Evolutionary conservation across 2,113 vertebrate species (phyloP), one percentile per base, ranked within the genome.

Genomic region (Gopherus flavomarginatus): DNA sequence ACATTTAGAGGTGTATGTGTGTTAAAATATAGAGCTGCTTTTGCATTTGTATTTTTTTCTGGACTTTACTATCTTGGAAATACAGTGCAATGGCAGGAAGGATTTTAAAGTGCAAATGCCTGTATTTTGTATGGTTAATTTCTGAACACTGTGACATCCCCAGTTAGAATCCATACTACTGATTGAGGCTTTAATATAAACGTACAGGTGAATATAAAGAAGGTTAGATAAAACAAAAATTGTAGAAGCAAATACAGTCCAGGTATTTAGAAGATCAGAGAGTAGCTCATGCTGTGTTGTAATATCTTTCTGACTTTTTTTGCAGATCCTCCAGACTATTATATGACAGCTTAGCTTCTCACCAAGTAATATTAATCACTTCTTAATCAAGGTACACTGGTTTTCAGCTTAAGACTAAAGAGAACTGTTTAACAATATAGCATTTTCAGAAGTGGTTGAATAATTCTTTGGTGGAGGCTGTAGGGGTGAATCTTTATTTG

Each of bases 261-360:
- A 96, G 94, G 97, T 97, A 96, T 96, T 98, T 97, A 96, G 95
- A 96, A 97, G 96, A 98, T 97, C 97, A 97, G 96, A 98, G 95
- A 92, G 81, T 83, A 88, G 96, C 90, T 97, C 97, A 97, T 53
- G 86, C 88, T 97, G 95, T 90, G 75, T 95, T 92, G 56, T 97
- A 97, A 97, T 97, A 96, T 94, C 93, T 91, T 88, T 65, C 87
- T 21, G 77, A 92, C 80, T 97, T 87, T 72, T 72, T 97, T 97
- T 96, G 75, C 6, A 8, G 91, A 97, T 94, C 83, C 91, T 92
- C 59, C 94, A 96, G 90, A 85, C 95, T 97, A 95, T 97, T 97
- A 96, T 92, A 79, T 97, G 97, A 97, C 96, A 93, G 95, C 91
- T 96, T 95, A 98, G 89, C 77, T 97, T 95, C 95, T 95, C 96